A percentile compares a stretch with the other conserved stretches of the same genome.
Conservation (phyloP, 2,797 vertebrate species). For the Fringilla coelebs region DNA sequence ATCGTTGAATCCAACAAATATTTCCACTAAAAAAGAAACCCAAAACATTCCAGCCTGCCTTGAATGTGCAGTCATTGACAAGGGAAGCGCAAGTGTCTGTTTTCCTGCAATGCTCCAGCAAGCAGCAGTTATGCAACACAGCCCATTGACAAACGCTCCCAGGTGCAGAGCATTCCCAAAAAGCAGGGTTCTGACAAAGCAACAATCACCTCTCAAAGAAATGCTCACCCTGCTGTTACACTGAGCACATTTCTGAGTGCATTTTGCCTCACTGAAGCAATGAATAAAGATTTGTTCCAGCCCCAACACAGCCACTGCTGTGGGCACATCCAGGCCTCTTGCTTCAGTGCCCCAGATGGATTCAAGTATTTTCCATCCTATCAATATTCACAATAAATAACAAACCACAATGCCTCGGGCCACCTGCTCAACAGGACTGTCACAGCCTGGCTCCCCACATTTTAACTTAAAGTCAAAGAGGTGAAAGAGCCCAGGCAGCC, state of each 20-base stretch:
- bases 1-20: background rate
- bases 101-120: background rate
- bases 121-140: background rate
- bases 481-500: background rate
- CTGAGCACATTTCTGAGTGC: accelerated
- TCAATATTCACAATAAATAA: background rate
- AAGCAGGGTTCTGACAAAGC: background rate
- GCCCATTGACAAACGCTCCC: accelerated
- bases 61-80: background rate
- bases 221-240: accelerated
- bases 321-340: background rate
- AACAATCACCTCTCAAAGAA: background rate
- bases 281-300: background rate
- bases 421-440: background rate
- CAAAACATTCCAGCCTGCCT: background rate
- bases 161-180: background rate
- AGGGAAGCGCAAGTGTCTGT: background rate
- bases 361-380: background rate
- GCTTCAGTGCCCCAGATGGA: background rate
- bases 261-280: background rate
- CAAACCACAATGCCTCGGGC: background rate
- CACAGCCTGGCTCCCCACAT: background rate
- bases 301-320: background rate
- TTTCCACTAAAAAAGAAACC: background rate
- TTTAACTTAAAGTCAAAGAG: background rate